Percentiles rank a stretch among this genome's conserved stretches.
Conservation (phyloP, 2,113 vertebrate species). For the Aphyosemion australe region DNA sequence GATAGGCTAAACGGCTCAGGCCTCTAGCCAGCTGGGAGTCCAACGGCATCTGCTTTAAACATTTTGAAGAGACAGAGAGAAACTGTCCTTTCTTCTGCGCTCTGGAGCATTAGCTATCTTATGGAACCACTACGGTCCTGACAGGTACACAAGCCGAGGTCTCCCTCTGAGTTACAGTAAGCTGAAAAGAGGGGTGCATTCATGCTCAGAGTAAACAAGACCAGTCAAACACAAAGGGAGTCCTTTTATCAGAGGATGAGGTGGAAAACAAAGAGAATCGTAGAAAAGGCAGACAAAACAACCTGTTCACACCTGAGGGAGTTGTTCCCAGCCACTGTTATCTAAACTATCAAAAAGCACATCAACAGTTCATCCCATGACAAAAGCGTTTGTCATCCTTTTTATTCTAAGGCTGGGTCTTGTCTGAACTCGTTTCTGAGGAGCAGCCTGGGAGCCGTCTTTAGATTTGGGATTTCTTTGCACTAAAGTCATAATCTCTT, state of each 20-base stretch:
- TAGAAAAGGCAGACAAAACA: slow-evolving; percentile 72
- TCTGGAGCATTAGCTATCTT: slow-evolving; percentile 68
- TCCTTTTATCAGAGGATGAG: slow-evolving; percentile 17
- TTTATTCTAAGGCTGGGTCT: slow-evolving; percentile 11
- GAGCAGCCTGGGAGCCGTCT: slow-evolving; percentile 1
- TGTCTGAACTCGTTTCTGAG: slow-evolving; percentile 18
- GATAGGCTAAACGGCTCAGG: slow-evolving; percentile 63
- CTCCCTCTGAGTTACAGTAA: slow-evolving; percentile 33
- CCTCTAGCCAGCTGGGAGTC: slow-evolving; percentile 71
- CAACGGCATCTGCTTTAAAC: slow-evolving; percentile 79
- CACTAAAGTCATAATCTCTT: background rate
- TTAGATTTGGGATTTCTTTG: slow-evolving; percentile 18
- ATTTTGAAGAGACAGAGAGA: slow-evolving; percentile 47
- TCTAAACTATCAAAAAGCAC: slow-evolving; percentile 51
- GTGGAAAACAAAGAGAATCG: slow-evolving; percentile 12
- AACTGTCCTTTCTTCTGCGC: slow-evolving; percentile 57
- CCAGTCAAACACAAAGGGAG: slow-evolving; percentile 38
- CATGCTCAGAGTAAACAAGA: slow-evolving; percentile 54
- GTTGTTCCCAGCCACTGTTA: slow-evolving; percentile 38
- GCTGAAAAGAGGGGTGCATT: slow-evolving; percentile 34
- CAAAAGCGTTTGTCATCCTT: slow-evolving; percentile 35
- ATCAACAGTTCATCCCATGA: slow-evolving; percentile 52
- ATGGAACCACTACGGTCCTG: slow-evolving; percentile 65
- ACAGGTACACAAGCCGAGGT: slow-evolving; percentile 40
- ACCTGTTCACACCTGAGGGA: slow-evolving; percentile 60